Evolutionary conservation across 2,113 vertebrate species (phyloP), one percentile per base, ranked within the genome.

Genomic region (Dasyprocta punctata): DNA sequence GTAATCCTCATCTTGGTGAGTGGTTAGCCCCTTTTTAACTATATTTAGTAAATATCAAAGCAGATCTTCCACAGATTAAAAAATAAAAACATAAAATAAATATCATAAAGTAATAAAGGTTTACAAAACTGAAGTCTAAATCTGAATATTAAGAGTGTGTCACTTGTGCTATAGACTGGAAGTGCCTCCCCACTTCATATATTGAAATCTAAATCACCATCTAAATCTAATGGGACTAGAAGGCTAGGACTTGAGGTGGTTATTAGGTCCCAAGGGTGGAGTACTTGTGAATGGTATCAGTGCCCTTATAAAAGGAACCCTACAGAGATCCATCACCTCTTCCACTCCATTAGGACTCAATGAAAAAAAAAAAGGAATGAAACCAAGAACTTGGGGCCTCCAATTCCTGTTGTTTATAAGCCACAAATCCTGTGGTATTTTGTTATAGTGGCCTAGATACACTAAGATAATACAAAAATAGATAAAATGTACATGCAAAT

Each of bases 1-100:
- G 14, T 80, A 24, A 81, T 80, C 38, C 38, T n/a, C 61, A 93
- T 47, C 38, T 30, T 88, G 33, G 28, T 56, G 13, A 8, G 2
- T 12, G 12, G 0, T 11, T 58, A 38, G 30, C 60, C 10, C 17
- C 6, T 65, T 61, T 26, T 14, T 47, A 83, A 58, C 49, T 71
- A 7, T 28, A 58, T 92, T 92, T 63, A 86, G 13, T 75, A 93
- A 85, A 85, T 81, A 71, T 24, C 67, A 47, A 89, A 38, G 22
- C 4, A 58, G 9, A 91, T 73, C 12, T 30, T 28, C n/a, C 54
- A 80, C 13, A 65, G 20, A 75, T 82, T 49, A 83, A 54, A 88
- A 28, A 38, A 38, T 71, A 19, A 73, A 75, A 49, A 14, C 17
- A 49, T 52, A 44, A n/a, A 77, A 65, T 47, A 69, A 90, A 47